Base-by-base conservation (phyloP, 2,113 vertebrate genomes). In the Promerops cafer region DNA sequence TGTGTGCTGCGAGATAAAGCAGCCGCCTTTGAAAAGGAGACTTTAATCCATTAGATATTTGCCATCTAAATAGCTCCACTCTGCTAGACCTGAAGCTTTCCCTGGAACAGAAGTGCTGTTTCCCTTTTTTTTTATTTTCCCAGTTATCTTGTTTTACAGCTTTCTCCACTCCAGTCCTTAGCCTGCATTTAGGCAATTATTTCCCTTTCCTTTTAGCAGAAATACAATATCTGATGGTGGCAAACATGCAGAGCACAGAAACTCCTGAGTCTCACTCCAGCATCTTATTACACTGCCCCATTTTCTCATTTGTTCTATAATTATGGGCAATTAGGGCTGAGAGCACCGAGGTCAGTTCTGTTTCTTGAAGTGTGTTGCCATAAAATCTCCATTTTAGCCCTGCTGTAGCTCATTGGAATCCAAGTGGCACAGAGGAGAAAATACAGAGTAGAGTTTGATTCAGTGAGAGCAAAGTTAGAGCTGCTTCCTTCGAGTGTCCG, bases 1-100 rank as follows among this genome's bases (percentile, higher is more conserved):
- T 92, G 87, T 95, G 95, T 11, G 2, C 88, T 74, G 92, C 2
- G 18, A 96, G 97, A 97, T 97, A 96, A 97, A 95, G 90, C 84
- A 26, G 54, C 30, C 0, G 2, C 3, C 52, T 52, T 69, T 40
- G 64, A 70, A 63, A 83, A 68, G 88, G 66, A 91, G 87, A 37
- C 71, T 89, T 54, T 57, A 87, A 91, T 83, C 91, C 92, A 92
- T 89, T 66, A 60, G 79, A 45, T 91, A 74, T 50, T 53, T 61
- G 78, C 88, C 78, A 74, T 71, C 65, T 31, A 84, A 96, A 88
- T 39, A 82, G 82, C 78, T 92, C 61, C 77, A 47, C 79, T 60
- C 71, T 39, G 37, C 93, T 65, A 39, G 59, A 93, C 77, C 61
- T 22, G 40, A 40, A 89, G 89, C 78, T 88, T 57, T 77, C 72